A percentile compares a stretch with the other conserved stretches of the same genome.
Conservation (phyloP, 2,888 invertebrate genomes). For the Hypsopygia costalis region DNA sequence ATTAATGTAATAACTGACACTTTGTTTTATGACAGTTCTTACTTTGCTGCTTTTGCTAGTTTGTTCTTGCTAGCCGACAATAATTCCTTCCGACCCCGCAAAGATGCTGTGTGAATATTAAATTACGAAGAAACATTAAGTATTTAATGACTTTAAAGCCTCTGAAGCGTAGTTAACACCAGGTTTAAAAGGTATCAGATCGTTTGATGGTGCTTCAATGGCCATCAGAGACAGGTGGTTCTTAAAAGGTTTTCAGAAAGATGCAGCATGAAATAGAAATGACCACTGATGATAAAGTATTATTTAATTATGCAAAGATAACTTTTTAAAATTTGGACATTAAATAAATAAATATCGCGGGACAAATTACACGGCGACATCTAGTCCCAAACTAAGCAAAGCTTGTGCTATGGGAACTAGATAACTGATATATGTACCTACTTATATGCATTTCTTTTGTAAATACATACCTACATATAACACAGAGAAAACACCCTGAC, state of each 20-base stretch:
- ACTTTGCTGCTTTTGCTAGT: constrained; percentile 24
- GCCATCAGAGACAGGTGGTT: not conserved
- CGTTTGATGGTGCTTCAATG: not conserved
- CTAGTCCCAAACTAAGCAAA: no score
- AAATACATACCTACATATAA: no score
- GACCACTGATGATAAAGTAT: no score
- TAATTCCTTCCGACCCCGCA: constrained; percentile 5
- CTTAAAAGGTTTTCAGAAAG: constrained; percentile 19
- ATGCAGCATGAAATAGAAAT: no score
- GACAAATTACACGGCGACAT: no score
- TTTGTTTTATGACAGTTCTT: constrained; percentile 11
- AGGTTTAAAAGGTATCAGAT: not conserved
- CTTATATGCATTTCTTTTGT: no score
- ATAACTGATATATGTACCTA: no score
- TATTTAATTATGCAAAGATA: no score
- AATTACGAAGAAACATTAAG: constrained; percentile 29
- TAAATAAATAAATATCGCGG: no score
- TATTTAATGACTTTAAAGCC: not conserved
- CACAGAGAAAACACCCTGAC: no score
- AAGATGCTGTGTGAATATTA: constrained; percentile 37
- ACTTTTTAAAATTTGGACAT: no score
- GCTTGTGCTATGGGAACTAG: no score
- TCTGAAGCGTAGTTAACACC: not conserved
- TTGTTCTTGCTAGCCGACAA: not conserved
- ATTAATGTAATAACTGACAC: constrained; percentile 10